Percentiles rank a stretch among this genome's conserved stretches.
Conservation (phyloP, 2,888 invertebrate genomes). For the Drosophila ustulata region DNA sequence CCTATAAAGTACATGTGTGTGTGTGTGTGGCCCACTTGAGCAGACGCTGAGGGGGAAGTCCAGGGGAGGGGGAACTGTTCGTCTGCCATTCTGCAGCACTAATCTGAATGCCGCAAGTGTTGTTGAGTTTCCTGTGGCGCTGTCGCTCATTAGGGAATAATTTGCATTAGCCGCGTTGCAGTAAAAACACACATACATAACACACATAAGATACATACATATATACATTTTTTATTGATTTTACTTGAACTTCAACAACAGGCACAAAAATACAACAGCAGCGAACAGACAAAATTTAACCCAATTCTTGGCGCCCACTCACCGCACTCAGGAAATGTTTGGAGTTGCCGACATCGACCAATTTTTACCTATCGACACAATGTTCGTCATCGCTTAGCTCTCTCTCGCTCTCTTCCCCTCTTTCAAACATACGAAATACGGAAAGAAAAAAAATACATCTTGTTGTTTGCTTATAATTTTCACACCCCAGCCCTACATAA, state of each 20-base stretch:
- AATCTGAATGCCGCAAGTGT: conserved; percentile 78
- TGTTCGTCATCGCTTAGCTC: conserved; percentile 45
- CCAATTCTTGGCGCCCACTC: conserved; percentile 68
- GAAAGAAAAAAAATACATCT: conserved; percentile 20
- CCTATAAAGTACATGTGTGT: conserved; percentile 41
- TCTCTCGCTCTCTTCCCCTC: background rate
- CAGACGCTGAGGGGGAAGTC: conserved; percentile 34
- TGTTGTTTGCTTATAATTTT: conserved; percentile 64
- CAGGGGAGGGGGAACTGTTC: conserved; percentile 13
- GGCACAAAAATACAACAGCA: conserved; percentile 13
- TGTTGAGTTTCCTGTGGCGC: conserved; percentile 72
- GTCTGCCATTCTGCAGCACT: conserved; percentile 52
- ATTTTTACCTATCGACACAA: conserved; percentile 56
- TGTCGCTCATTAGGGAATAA: conserved; percentile 73
- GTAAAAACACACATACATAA: conserved; percentile 26
- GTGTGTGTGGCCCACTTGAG: conserved; percentile 67
- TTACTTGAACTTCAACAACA: conserved; percentile 64
- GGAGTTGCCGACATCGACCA: conserved; percentile 40
- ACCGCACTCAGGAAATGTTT: conserved; percentile 53
- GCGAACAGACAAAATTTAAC: conserved; percentile 53
- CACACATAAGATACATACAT: background rate
- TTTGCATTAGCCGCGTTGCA: conserved; percentile 61
- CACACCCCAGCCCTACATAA: conserved; percentile 54
- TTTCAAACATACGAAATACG: conserved; percentile 13
- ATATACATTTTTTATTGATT: conserved; percentile 59